These are phyloP conservation scores for Myiotriccus ornatus DNA, from an alignment of 2,797 vertebrate genomes.

Conservation along the genomic window DNA sequence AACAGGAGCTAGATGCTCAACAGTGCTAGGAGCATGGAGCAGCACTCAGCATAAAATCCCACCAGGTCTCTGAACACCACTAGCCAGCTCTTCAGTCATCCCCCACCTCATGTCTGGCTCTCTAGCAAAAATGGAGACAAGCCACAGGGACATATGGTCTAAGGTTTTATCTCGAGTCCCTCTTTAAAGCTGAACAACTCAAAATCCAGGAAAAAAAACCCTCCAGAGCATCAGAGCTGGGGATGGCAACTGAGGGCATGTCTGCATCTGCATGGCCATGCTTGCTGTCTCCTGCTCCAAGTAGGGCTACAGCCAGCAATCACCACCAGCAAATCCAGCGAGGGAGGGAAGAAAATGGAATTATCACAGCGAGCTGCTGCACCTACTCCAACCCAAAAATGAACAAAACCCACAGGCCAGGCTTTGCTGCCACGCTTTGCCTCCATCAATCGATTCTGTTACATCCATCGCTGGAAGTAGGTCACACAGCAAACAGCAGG, in stretches of 20 bases:
- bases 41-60: background rate
- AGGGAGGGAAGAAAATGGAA: background rate
- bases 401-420: background rate
- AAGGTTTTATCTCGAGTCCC: background rate
- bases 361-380: background rate
- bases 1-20: background rate
- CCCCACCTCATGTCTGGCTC: background rate
- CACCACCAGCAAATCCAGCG: background rate
- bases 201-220: background rate
- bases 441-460: conserved; percentile 13
- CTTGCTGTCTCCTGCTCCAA: background rate
- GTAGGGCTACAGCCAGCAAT: background rate
- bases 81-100: background rate
- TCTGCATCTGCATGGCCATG: background rate
- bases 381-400: background rate
- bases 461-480: conserved; percentile 9
- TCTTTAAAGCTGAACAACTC: background rate
- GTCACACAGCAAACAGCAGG: conserved; percentile 8
- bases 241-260: background rate
- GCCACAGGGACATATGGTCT: background rate
- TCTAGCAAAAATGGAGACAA: background rate
- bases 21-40: background rate
- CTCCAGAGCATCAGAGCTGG: background rate
- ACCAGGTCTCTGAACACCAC: background rate
- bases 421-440: conserved; percentile 29